These are phyloP conservation scores for Antigone vipio DNA, from an alignment of 2,113 vertebrate genomes.

Conservation along the genomic window DNA sequence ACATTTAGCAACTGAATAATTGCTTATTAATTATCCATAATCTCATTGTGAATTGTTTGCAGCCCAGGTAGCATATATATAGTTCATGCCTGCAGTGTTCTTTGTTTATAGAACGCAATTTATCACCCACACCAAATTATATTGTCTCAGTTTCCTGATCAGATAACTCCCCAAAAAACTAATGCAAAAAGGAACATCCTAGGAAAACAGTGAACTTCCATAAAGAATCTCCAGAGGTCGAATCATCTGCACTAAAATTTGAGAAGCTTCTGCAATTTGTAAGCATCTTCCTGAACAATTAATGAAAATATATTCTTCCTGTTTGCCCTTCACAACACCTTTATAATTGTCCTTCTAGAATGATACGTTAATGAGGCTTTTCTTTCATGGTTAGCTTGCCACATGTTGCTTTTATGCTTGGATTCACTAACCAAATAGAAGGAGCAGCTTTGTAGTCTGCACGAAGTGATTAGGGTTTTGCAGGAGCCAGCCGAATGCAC, in stretches of 20 bases:
- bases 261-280: background rate
- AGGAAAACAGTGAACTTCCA: background rate
- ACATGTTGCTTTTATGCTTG: slow-evolving; percentile 35
- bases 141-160: background rate
- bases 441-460: background rate
- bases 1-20: background rate
- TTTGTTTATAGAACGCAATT: background rate
- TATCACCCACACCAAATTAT: background rate
- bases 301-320: background rate
- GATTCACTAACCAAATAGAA: slow-evolving; percentile 31
- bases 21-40: background rate
- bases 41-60: background rate
- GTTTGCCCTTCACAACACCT: background rate
- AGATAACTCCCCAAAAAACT: background rate
- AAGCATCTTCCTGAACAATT: background rate
- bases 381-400: slow-evolving; percentile 29
- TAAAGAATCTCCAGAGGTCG: background rate
- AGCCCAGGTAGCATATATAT: background rate
- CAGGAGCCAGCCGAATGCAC: background rate
- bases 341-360: slow-evolving; percentile 22
- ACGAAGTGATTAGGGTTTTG: background rate
- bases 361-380: slow-evolving; percentile 41
- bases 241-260: background rate
- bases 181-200: background rate
- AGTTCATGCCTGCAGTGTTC: background rate